These are phyloP conservation scores for Drosophila ochracea DNA, from an alignment of 2,888 invertebrate genomes.

Conservation along the genomic window DNA sequence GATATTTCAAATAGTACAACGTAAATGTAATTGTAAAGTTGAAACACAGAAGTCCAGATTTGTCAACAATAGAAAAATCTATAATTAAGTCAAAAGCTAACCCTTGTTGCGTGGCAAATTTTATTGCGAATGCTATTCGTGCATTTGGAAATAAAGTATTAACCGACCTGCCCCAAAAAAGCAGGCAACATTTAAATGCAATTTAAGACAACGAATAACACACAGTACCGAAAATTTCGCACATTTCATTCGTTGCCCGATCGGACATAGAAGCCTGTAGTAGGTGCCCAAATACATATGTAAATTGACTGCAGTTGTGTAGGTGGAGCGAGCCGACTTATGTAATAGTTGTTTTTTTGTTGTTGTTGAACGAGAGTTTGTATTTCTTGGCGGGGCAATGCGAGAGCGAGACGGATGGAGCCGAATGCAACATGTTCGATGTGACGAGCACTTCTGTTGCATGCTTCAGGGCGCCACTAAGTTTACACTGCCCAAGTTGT, in stretches of 20 bases:
- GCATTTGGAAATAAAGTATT: not conserved
- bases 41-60: not conserved
- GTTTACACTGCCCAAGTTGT: constrained; percentile 68
- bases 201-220: constrained; percentile 44
- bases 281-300: constrained; percentile 27
- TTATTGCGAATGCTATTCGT: constrained; percentile 7
- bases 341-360: constrained; percentile 72
- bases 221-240: constrained; percentile 38
- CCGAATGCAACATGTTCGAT: constrained; percentile 73
- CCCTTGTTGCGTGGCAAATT: not conserved
- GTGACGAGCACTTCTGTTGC: constrained; percentile 35
- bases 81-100: not conserved
- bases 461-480: constrained; percentile 59
- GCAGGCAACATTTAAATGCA: constrained; percentile 39
- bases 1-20: not conserved
- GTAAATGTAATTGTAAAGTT: not conserved
- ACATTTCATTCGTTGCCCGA: constrained; percentile 71
- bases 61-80: not conserved
- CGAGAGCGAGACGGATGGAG: constrained; percentile 52
- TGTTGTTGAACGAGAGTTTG: constrained; percentile 47
- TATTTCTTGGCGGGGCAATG: constrained; percentile 58
- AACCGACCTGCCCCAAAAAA: constrained; percentile 40
- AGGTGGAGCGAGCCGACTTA: constrained; percentile 76
- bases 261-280: constrained; percentile 30
- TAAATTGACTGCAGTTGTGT: constrained; percentile 43